A percentile compares a stretch with the other conserved stretches of the same genome.
Evolutionary conservation across 2,113 vertebrate genomes (phyloP).

Genomic region (Desmodus rotundus): DNA sequence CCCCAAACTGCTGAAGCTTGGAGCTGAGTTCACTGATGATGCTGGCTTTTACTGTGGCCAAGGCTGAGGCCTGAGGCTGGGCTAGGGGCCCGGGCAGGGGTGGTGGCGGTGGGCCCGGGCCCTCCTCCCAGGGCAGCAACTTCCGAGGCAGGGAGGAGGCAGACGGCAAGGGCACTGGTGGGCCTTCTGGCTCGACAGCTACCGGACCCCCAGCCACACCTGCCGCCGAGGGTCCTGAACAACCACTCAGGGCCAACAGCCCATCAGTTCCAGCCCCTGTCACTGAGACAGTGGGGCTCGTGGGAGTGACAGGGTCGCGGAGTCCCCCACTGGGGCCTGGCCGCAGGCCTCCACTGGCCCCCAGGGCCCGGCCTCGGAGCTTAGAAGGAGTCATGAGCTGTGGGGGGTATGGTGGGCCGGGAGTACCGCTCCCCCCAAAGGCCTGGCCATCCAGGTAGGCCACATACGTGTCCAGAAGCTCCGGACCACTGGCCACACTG

Average conservation of each 20-base stretch:
- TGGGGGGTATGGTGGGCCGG: conserved; percentile 80
- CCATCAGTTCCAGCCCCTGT: conserved; percentile 75
- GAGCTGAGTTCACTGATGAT: conserved; percentile 93
- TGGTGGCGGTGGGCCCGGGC: conserved; percentile 71
- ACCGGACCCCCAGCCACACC: conserved; percentile 53
- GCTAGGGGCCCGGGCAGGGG: conserved; percentile 67
- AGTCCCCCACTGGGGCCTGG: conserved; percentile 71
- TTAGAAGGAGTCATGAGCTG: conserved; percentile 78
- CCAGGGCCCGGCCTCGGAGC: conserved; percentile 86
- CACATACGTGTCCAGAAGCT: conserved; percentile 94
- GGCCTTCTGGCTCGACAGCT: conserved; percentile 55
- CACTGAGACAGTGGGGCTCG: conserved; percentile 78
- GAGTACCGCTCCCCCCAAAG: conserved; percentile 87
- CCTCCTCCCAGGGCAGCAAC: conserved; percentile 78
- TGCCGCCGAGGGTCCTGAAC: conserved; percentile 55
- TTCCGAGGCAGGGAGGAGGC: conserved; percentile 71
- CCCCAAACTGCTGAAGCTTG: conserved; percentile 92
- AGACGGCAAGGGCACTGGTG: conserved; percentile 48
- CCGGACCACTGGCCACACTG: conserved; percentile 78
- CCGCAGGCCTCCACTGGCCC: conserved; percentile 84
- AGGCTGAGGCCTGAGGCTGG: conserved; percentile 77
- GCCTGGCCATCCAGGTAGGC: conserved; percentile 93
- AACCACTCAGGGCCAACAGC: conserved; percentile 73
- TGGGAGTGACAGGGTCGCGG: conserved; percentile 75
- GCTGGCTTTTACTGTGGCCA: conserved; percentile 90